These are phyloP conservation scores for Cosmorhoe ocellata DNA, from an alignment of 2,888 invertebrate species.

Conservation along the genomic window DNA sequence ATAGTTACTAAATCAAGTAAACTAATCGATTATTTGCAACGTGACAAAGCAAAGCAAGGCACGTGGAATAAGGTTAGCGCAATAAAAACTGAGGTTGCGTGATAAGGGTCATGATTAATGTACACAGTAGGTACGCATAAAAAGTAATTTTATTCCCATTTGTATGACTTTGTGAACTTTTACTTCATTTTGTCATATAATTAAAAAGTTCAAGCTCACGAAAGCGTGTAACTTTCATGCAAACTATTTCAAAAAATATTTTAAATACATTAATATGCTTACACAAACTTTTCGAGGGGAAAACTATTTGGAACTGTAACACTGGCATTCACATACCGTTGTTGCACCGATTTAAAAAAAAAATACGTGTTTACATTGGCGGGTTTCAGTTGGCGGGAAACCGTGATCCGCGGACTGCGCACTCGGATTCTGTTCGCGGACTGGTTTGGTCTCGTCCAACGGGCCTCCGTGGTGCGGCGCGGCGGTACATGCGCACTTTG, in stretches of 20 bases:
- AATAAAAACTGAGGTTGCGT: conserved; percentile 34
- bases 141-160: conserved; percentile 54
- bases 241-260: conserved; percentile 6
- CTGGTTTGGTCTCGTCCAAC: conserved; percentile 57
- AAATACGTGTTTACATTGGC: conserved; percentile 54
- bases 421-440: conserved; percentile 54
- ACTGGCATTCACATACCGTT: conserved; percentile 42
- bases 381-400: conserved; percentile 38
- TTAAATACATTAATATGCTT: conserved; percentile 31
- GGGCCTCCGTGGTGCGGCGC: conserved; percentile 53
- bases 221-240: conserved; percentile 6
- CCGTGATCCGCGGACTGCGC: conserved; percentile 43
- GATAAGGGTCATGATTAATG: conserved; percentile 45
- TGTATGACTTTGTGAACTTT: conserved; percentile 45
- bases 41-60: conserved; percentile 27
- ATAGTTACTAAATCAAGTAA: neutral
- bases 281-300: conserved; percentile 33
- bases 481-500: conserved; percentile 71
- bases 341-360: conserved; percentile 31
- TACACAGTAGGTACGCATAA: conserved; percentile 53
- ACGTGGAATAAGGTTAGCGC: conserved; percentile 27
- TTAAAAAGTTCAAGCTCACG: conserved; percentile 20
- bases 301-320: conserved; percentile 45
- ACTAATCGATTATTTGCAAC: conserved; percentile 18
- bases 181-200: conserved; percentile 27